phyloP scores from a whole-genome alignment of 2,113 vertebrate genomes.

The Herpetotheres cachinnans region DNA sequence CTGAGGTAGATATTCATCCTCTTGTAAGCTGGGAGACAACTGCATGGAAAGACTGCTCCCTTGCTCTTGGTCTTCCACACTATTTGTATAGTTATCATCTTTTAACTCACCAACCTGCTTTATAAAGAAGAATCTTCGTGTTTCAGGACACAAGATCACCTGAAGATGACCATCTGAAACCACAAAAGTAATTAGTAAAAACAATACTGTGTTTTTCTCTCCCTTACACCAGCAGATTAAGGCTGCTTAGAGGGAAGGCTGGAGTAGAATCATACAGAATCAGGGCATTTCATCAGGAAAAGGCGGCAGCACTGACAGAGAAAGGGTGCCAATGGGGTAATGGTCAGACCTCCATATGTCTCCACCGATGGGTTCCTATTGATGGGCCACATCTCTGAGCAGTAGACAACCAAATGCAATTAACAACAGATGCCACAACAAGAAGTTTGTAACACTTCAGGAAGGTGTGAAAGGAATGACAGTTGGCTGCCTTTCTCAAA shows the following conservation, averaged over 20 bases:
- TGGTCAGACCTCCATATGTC: not conserved
- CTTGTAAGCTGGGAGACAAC: not conserved
- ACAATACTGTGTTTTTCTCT: not conserved
- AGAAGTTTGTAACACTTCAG: slow-evolving; percentile 18
- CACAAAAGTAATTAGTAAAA: not conserved
- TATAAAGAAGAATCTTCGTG: not conserved
- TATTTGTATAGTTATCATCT: not conserved
- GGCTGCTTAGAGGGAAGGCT: not conserved
- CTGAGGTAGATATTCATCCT: not conserved
- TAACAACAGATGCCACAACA: slow-evolving; percentile 20
- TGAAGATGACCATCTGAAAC: not conserved
- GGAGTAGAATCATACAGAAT: not conserved
- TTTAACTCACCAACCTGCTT: not conserved
- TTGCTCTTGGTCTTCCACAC: not conserved
- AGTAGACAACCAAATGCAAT: not conserved
- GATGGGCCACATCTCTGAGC: not conserved
- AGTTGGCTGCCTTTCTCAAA: slow-evolving; percentile 8
- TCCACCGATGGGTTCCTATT: not conserved
- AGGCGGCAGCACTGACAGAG: not conserved
- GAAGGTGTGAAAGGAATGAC: slow-evolving; percentile 31
- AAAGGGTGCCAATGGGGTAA: not conserved
- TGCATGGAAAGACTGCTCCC: not conserved
- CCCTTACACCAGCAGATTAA: not conserved
- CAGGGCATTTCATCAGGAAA: not conserved
- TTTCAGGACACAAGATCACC: not conserved